Conservation (phyloP, 2,888 invertebrate species). For the Dicycla oo region DNA sequence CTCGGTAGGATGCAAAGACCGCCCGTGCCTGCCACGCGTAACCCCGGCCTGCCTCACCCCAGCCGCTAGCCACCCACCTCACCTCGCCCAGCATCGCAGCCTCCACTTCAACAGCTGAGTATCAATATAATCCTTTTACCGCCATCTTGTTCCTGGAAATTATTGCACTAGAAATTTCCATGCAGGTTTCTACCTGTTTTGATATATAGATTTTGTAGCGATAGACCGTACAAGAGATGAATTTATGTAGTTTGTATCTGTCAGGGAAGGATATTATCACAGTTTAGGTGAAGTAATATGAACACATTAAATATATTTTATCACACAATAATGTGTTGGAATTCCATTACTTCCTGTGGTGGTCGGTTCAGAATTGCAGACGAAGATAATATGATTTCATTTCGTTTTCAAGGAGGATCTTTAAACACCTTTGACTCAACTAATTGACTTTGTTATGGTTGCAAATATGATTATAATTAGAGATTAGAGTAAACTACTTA, state of each 20-base stretch:
- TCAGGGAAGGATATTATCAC: background rate
- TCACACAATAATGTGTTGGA: background rate
- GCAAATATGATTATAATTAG: background rate
- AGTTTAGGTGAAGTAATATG: background rate
- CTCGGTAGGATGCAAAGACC: slow-evolving; percentile 86
- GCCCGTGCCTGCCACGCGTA: slow-evolving; percentile 74
- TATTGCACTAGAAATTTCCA: slow-evolving; percentile 56
- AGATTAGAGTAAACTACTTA: background rate
- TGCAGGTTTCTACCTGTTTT: slow-evolving; percentile 23
- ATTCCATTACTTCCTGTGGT: slow-evolving; percentile 45
- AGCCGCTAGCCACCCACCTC: slow-evolving; percentile 38
- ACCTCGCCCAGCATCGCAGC: slow-evolving; percentile 62
- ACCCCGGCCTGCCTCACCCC: slow-evolving; percentile 70
- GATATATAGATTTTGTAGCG: slow-evolving; percentile 22
- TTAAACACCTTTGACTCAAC: background rate
- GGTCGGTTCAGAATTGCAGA: background rate
- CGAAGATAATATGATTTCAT: slow-evolving; percentile 8
- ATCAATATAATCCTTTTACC: slow-evolving; percentile 70
- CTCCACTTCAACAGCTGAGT: slow-evolving; percentile 52
- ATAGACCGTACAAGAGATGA: slow-evolving; percentile 1
- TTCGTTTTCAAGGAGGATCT: slow-evolving; percentile 23
- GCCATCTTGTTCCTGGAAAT: slow-evolving; percentile 70
- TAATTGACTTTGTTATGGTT: background rate
- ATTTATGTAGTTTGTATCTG: background rate
- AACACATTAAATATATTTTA: slow-evolving; percentile 1